Conservation (phyloP, 2,113 vertebrate species). For the Morone saxatilis region DNA sequence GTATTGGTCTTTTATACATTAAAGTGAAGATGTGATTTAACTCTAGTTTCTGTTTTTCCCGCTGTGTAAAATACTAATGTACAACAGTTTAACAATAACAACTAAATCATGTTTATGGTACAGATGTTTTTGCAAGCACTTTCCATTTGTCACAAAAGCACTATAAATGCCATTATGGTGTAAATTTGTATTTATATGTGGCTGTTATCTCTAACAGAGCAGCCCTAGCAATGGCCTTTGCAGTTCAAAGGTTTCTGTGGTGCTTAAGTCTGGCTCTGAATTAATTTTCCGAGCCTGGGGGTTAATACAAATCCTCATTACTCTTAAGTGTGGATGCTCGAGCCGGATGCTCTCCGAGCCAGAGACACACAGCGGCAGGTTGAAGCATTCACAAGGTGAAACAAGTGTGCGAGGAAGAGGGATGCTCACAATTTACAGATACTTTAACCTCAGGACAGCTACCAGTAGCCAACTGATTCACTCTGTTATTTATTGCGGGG, state of each 20-base stretch:
- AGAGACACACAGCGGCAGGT: conserved; percentile 25
- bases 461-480: conserved; percentile 55
- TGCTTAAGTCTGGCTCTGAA: conserved; percentile 23
- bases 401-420: conserved; percentile 34
- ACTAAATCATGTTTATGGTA: conserved; percentile 49
- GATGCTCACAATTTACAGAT: conserved; percentile 58
- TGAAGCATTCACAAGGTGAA: conserved; percentile 4
- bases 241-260: conserved; percentile 20
- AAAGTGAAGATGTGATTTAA: conserved; percentile 71
- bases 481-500: conserved; percentile 68
- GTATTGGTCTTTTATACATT: conserved; percentile 74
- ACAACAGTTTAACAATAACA: conserved; percentile 11
- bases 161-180: conserved; percentile 46
- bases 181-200: conserved; percentile 46
- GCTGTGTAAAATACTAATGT: conserved; percentile 2
- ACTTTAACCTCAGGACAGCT: conserved; percentile 51
- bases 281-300: conserved; percentile 31
- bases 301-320: conserved; percentile 56
- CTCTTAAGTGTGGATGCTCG: conserved; percentile 34
- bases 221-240: not conserved
- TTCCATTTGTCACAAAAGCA: conserved; percentile 49
- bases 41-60: not conserved
- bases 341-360: conserved; percentile 9
- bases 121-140: conserved; percentile 43
- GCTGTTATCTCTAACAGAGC: conserved; percentile 31